Percentiles rank a stretch among this genome's conserved stretches.
Conservation (phyloP, 2,113 vertebrate genomes). For the Coptodon bakossiorum region DNA sequence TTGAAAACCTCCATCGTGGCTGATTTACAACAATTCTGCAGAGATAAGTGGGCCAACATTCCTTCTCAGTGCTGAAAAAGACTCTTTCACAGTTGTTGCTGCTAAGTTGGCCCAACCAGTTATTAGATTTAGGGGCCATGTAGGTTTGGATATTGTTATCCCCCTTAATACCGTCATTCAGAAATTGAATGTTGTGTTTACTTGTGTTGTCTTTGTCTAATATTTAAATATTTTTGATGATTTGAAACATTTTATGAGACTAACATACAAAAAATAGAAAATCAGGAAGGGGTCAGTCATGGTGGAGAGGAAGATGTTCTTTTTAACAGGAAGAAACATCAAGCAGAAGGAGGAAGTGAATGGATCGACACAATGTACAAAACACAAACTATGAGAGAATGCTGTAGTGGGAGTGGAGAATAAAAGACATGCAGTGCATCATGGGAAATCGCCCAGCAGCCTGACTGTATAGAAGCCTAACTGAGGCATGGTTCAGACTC, state of each 20-base stretch:
- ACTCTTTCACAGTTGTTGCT: neutral
- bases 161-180: fast-evolving
- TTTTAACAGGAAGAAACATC: neutral
- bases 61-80: neutral
- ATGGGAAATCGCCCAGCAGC: neutral
- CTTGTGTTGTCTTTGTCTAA: neutral
- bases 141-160: neutral
- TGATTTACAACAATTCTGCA: neutral
- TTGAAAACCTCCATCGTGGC: neutral
- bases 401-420: neutral
- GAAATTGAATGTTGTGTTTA: neutral
- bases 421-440: neutral
- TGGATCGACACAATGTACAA: neutral
- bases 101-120: neutral
- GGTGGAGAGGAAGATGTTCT: neutral
- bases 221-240: neutral
- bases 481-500: neutral
- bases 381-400: neutral
- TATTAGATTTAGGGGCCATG: neutral
- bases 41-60: neutral
- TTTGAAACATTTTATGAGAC: neutral
- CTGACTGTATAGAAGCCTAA: neutral
- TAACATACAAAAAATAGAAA: neutral
- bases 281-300: neutral
- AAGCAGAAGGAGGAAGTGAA: neutral